Percentiles rank a stretch among this genome's conserved stretches.
These are phyloP conservation scores for Arge pagana DNA, from an alignment of 2,888 invertebrate species.

Conservation along the genomic window DNA sequence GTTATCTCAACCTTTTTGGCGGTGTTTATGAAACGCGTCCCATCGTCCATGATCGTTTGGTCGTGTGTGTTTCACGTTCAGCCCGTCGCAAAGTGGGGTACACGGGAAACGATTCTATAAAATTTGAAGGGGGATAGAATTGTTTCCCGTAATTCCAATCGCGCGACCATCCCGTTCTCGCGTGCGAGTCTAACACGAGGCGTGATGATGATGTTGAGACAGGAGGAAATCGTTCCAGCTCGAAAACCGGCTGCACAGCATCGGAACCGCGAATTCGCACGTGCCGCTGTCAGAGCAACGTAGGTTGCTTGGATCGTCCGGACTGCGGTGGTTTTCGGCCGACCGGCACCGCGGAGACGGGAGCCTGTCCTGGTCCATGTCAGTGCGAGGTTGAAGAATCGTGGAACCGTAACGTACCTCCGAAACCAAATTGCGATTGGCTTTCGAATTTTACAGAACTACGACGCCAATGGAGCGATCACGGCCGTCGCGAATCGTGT, in stretches of 20 bases:
- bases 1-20: no score
- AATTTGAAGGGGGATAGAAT: no score
- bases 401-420: slow-evolving; percentile 47
- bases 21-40: no score
- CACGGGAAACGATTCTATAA: no score
- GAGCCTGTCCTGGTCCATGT: slow-evolving; percentile 41
- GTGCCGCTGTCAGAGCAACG: slow-evolving; percentile 40
- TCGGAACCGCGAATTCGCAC: slow-evolving; percentile 33
- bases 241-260: slow-evolving; percentile 27
- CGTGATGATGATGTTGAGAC: slow-evolving; percentile 8
- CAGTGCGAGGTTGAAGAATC: slow-evolving; percentile 48
- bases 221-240: slow-evolving; percentile 35
- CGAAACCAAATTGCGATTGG: slow-evolving; percentile 47
- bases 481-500: slow-evolving; percentile 42
- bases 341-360: slow-evolving; percentile 35
- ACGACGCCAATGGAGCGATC: slow-evolving; percentile 50
- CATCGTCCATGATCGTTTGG: no score
- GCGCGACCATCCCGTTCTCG: no score
- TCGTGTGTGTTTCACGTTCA: no score
- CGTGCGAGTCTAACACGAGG: no score
- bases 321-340: slow-evolving; percentile 39
- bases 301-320: slow-evolving; percentile 34
- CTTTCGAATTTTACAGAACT: slow-evolving; percentile 45
- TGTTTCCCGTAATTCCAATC: no score
- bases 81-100: no score